Conservation (phyloP, 2,113 vertebrate genomes). For the Thunnus thynnus region DNA sequence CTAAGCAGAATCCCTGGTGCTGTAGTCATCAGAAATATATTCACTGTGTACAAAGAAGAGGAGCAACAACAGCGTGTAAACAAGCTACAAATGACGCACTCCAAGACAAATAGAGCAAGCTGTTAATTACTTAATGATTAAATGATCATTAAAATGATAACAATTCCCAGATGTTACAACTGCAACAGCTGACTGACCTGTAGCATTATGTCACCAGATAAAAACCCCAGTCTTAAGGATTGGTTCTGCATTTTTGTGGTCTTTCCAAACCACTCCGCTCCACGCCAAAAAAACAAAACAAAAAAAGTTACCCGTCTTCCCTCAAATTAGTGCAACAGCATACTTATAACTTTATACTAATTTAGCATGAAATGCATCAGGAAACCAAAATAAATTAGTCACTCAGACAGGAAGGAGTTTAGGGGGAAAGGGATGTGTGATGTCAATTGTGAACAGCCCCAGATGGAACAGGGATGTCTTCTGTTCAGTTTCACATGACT, state of each 20-base stretch:
- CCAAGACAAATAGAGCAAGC: background rate
- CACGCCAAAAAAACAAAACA: no score
- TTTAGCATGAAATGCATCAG: conserved; percentile 51
- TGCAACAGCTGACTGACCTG: background rate
- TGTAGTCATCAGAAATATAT: background rate
- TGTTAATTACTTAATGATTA: background rate
- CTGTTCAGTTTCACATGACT: conserved; percentile 61
- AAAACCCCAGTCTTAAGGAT: conserved; percentile 13
- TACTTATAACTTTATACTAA: conserved; percentile 7
- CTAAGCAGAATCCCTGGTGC: background rate
- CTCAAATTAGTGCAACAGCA: background rate
- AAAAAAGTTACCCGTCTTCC: background rate
- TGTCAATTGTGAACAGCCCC: conserved; percentile 49
- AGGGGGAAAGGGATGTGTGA: conserved; percentile 7
- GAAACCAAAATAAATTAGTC: conserved; percentile 63
- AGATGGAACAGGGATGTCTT: conserved; percentile 44
- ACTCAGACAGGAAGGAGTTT: conserved; percentile 62
- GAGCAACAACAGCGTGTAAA: no score
- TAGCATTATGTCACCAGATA: conserved; percentile 25
- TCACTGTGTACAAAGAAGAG: no score
- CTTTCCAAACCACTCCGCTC: no score
- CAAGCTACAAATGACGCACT: no score
- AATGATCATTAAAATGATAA: background rate
- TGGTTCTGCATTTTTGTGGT: no score
- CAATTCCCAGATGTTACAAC: background rate